Conservation (phyloP, 2,113 vertebrate genomes). For the Oncorhynchus nerka region DNA sequence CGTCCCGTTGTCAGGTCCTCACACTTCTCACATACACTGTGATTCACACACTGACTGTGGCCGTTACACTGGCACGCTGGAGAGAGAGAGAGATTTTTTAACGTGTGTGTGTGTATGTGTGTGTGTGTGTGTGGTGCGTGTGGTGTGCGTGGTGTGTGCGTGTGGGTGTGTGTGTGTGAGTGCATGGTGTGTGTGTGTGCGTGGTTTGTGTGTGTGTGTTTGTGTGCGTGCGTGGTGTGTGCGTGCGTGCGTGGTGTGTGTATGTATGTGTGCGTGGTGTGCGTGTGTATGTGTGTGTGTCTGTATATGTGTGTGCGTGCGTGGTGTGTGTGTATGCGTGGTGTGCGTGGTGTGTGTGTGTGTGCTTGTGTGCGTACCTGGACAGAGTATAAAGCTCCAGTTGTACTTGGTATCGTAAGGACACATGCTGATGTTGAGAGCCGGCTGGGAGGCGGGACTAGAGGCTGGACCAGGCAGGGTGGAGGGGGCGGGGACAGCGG, state of each 20-base stretch:
- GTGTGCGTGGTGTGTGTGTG: neutral
- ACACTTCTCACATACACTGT: constrained; percentile 93
- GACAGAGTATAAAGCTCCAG: constrained; percentile 97
- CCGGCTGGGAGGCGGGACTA: constrained; percentile 70
- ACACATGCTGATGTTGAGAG: constrained; percentile 90
- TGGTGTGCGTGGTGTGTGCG: too few relatives aligned
- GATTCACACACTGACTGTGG: constrained; percentile 92
- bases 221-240: too few relatives aligned
- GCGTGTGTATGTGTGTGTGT: too few relatives aligned
- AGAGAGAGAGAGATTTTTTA: neutral
- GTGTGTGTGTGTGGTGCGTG: too few relatives aligned
- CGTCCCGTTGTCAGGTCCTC: constrained; percentile 92
- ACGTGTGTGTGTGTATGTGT: too few relatives aligned
- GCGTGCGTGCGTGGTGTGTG: too few relatives aligned
- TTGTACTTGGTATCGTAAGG: constrained; percentile 80
- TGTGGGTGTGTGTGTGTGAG: neutral
- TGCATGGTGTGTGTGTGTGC: neutral
- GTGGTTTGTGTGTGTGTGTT: neutral
- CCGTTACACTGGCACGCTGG: constrained; percentile 97
- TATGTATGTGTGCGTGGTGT: too few relatives aligned
- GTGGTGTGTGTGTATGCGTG: too few relatives aligned
- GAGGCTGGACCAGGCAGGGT: constrained; percentile 79
- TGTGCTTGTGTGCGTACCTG: constrained; percentile 72
- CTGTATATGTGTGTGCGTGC: too few relatives aligned
- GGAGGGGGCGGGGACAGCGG: constrained; percentile 71